phyloP scores from a whole-genome alignment of 2,113 vertebrate species.

The Zonotrichia leucophrys region DNA sequence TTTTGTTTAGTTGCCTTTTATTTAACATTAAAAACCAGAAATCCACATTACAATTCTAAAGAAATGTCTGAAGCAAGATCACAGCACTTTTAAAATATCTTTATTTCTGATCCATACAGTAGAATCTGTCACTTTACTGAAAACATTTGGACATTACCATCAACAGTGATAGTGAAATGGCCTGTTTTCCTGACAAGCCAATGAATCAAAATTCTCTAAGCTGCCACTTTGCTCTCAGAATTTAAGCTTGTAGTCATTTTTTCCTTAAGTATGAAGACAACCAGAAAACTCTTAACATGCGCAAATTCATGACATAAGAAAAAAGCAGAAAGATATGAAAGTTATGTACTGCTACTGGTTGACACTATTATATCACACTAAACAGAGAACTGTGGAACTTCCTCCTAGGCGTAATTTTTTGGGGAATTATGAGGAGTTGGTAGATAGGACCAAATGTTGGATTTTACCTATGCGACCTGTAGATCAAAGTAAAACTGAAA shows the following conservation, averaged over 20 bases:
- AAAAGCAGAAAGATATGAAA: background rate
- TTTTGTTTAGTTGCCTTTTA: background rate
- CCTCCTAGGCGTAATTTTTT: accelerated
- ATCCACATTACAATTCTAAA: background rate
- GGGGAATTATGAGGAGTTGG: accelerated
- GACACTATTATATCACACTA: background rate
- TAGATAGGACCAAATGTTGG: background rate
- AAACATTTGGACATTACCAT: background rate
- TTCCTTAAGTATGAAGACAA: background rate
- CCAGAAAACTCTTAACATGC: background rate
- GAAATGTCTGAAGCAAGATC: background rate
- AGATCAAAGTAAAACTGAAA: background rate
- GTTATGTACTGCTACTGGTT: background rate
- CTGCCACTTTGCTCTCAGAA: background rate
- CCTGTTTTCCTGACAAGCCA: background rate
- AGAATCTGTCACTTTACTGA: background rate
- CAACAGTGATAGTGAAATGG: background rate
- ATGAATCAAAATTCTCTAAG: background rate
- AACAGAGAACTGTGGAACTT: background rate
- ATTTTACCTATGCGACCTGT: background rate
- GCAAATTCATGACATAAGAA: background rate
- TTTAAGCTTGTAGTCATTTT: background rate
- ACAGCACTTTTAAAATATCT: background rate
- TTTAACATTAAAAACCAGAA: background rate
- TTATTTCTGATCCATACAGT: background rate